Evolutionary conservation across 2,888 invertebrate species (phyloP).

Genomic region (Tenthredo distinguenda): DNA sequence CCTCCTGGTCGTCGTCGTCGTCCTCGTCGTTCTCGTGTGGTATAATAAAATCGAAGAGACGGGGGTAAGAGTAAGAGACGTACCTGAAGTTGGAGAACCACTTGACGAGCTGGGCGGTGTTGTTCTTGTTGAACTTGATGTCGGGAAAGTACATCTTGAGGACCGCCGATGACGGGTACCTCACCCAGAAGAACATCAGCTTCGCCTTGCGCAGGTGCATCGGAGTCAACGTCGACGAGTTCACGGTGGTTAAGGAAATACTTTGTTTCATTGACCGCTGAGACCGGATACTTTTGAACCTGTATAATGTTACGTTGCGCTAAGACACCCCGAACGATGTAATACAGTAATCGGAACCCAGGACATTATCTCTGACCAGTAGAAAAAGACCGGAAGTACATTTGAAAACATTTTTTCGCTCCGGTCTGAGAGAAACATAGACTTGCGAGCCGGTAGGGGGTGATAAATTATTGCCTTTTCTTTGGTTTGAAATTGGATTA

Average conservation of each 20-base stretch:
- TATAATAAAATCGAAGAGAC: neutral
- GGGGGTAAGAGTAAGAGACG: slow-evolving; percentile 76
- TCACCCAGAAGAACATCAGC: slow-evolving; percentile 99
- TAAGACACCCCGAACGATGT: neutral
- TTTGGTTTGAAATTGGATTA: slow-evolving; percentile 75
- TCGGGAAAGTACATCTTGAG: slow-evolving; percentile 99
- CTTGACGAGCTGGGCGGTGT: slow-evolving; percentile 99
- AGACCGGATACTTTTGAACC: slow-evolving; percentile 20
- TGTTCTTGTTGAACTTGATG: slow-evolving; percentile 99
- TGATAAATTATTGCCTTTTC: slow-evolving; percentile 58
- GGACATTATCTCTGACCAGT: neutral
- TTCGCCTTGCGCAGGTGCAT: slow-evolving; percentile 99
- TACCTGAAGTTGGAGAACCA: slow-evolving; percentile 99
- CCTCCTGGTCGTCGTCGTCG: slow-evolving; percentile 43
- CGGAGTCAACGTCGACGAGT: slow-evolving; percentile 98
- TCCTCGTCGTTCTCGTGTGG: slow-evolving; percentile 63
- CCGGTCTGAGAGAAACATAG: neutral
- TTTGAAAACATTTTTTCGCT: neutral
- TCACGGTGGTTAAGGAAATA: slow-evolving; percentile 91
- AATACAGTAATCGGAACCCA: neutral
- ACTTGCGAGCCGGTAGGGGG: neutral
- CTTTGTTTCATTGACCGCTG: slow-evolving; percentile 62
- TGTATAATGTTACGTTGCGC: neutral
- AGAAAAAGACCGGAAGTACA: neutral
- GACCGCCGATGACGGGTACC: slow-evolving; percentile 99